Base-by-base conservation (phyloP, 2,797 vertebrate genomes). In the Poeciliopsis paucimaculata region DNA sequence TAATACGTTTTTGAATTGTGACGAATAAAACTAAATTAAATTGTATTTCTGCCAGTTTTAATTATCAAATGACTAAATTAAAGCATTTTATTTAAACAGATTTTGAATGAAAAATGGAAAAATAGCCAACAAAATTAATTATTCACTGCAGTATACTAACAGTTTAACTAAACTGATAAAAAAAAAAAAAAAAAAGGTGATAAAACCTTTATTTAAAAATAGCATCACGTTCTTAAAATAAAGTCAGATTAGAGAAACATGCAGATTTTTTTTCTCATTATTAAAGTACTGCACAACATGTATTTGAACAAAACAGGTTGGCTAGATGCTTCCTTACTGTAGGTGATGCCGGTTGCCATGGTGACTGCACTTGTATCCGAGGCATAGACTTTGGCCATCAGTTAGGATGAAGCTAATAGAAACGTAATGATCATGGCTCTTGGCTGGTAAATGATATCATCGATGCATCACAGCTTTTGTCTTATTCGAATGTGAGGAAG, bases 341-440 rank as follows among this genome's bases (percentile, higher is more conserved):
- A 89, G 82, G 80, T 88, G 84, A 88, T 86, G 78, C 78, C 66
- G 85, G 93, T 95, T 94, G 86, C 90, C 86, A 93, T 93, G 92
- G 93, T 90, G 89, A 94, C 73, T 41, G 66, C 36, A 75, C 92
- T 73, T 72, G 46, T 13, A 83, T 80, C 83, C 87, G 79, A 86
- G 78, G 79, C 79, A 75, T 68, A 78, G 90, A 83, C 77, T 82
- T 77, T 77, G 82, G 82, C 75, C 79, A 81, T 85, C 78, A 80
- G 84, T 60, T 85, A 81, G 72, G 75, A 68, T 82, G 78, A 76
- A 82, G 80, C 73, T 81, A 80, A 86, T 84, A 89, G 73, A 84
- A 83, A 77, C 16, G 16, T 70, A 82, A 90, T 82, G 86, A 84
- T 90, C 82, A 73, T 8, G 55, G 47, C 70, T 53, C 5, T 76